Base-by-base conservation (phyloP, 2,113 vertebrate genomes). In the Cyanoderma ruficeps region DNA sequence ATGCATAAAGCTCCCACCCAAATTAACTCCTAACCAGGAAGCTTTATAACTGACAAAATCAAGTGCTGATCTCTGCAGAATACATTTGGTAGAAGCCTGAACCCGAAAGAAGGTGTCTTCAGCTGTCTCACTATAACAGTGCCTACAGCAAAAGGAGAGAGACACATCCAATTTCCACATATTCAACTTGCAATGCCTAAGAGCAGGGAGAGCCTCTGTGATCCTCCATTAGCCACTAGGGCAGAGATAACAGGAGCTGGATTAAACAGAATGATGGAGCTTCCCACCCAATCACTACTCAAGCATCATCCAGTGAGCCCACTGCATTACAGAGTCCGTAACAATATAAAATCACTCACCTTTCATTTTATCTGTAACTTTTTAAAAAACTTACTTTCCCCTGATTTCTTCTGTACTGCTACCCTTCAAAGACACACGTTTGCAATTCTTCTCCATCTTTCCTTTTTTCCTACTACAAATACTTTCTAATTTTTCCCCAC, bases 11-110 rank as follows among this genome's bases (percentile, higher is more conserved):
- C 35, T 87, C 69, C 65, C 21, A 70, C 15, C 80, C 13, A 81
- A 76, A 95, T 74, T 35, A 75, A 87, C 60, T 90, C 57, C 60
- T 93, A 94, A 90, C 7, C 16, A 93, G 50, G 28, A 89, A 90
- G 24, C 22, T 79, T 69, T 90, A n/a, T 33, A 74, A 95, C 35
- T 83, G 83, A 90, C 47, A 95, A 55, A 91, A 93, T 33, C 59
- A 83, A 90, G 46, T 28, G 79, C 47, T 1, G 25, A 88, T 75
- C 55, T 68, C 70, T 83, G 71, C 1, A 56, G 77, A 93, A 91
- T 3, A 41, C 60, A 87, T 28, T 75, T 0, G 2, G 2, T 6
- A 70, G 83, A 83, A 81, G 79, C 68, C 75, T 94, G 85, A 93
- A 85, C 63, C 85, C 93, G 37, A 92, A 90, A 90, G 67, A 90